A percentile compares a stretch with the other conserved stretches of the same genome.
Evolutionary conservation across 2,888 invertebrate genomes (phyloP).

Genomic region (Ochropleura leucogaster): DNA sequence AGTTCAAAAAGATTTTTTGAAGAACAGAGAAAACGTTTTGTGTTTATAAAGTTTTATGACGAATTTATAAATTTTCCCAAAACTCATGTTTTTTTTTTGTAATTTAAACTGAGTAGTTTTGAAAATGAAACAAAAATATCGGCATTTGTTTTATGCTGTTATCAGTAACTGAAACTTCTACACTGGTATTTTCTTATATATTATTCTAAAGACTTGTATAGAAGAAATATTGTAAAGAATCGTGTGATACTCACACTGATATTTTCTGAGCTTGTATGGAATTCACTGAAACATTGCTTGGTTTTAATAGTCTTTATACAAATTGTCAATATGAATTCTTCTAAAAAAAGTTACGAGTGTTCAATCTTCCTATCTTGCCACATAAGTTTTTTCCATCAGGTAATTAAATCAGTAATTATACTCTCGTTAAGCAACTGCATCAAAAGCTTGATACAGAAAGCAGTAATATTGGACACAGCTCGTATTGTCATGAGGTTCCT

Average conservation of each 20-base stretch:
- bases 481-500: too few relatives aligned
- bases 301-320: neutral
- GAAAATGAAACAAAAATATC: neutral
- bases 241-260: neutral
- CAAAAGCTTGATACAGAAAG: too few relatives aligned
- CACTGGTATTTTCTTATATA: neutral
- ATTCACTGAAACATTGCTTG: neutral
- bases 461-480: too few relatives aligned
- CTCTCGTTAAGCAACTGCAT: too few relatives aligned
- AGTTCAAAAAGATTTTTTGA: neutral
- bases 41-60: too few relatives aligned
- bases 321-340: neutral
- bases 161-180: neutral
- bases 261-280: neutral
- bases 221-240: too few relatives aligned
- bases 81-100: neutral
- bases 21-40: neutral
- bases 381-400: neutral
- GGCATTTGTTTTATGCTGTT: neutral
- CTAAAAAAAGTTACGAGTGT: too few relatives aligned
- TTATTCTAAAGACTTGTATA: neutral
- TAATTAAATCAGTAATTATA: neutral
- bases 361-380: neutral
- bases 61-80: neutral
- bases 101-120: neutral